phyloP scores from a whole-genome alignment of 2,797 vertebrate species.

The Heteromormyrus szaboi region DNA sequence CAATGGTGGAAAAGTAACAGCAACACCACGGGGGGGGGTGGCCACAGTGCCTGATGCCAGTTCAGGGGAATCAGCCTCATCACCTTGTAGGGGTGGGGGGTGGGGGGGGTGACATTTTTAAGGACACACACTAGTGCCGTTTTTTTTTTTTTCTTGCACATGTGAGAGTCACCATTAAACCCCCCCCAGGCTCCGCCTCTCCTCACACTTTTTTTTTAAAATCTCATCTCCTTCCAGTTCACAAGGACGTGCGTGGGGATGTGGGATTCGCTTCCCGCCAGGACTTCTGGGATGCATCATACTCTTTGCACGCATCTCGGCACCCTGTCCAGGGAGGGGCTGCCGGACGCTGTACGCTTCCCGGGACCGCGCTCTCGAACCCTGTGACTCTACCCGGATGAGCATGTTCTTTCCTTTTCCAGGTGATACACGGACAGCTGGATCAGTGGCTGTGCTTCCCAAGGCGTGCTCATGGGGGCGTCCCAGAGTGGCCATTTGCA shows the following conservation, averaged over 20 bases:
- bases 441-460: neutral
- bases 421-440: neutral
- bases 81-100: neutral
- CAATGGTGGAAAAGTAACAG: neutral
- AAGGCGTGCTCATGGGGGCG: neutral
- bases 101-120: neutral
- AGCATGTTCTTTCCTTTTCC: neutral
- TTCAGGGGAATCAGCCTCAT: neutral
- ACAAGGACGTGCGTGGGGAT: neutral
- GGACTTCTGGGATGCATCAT: neutral
- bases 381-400: neutral
- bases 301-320: neutral
- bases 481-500: neutral
- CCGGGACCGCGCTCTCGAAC: neutral
- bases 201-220: neutral
- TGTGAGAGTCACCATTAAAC: neutral
- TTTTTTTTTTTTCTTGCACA: neutral
- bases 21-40: neutral
- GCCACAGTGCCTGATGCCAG: neutral
- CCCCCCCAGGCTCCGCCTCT: neutral
- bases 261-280: neutral
- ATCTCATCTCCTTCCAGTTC: slow-evolving; percentile 8
- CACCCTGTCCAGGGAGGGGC: neutral
- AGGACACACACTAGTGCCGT: neutral
- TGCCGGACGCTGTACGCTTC: neutral